These are phyloP conservation scores for Allolobophora icterica DNA, from an alignment of 2,888 invertebrate species.

Conservation along the genomic window DNA sequence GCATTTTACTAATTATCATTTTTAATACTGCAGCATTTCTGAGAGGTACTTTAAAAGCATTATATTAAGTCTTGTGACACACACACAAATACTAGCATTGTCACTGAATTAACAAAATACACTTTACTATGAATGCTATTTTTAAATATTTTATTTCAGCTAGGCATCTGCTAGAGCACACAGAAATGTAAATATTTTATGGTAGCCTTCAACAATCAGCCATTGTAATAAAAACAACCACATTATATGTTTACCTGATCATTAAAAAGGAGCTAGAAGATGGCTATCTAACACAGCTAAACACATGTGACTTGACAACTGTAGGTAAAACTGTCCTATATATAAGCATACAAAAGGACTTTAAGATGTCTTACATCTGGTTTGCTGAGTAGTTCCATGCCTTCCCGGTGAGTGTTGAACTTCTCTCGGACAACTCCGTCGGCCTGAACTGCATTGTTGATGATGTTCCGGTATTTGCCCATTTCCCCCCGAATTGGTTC, in stretches of 20 bases:
- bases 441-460: conserved; percentile 83
- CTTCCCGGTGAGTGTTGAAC: conserved; percentile 77
- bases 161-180: not conserved
- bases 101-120: not conserved
- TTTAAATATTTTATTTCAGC: too few species aligned
- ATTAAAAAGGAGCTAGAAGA: too few species aligned
- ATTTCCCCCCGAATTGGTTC: conserved; percentile 81
- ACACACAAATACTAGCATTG: not conserved
- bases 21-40: too few species aligned
- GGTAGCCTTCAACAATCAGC: not conserved
- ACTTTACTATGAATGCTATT: not conserved
- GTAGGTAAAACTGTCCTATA: not conserved
- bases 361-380: conserved; percentile 68
- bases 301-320: too few species aligned
- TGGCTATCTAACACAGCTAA: too few species aligned
- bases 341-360: not conserved
- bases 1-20: too few species aligned
- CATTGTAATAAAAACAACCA: not conserved
- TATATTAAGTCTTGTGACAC: not conserved
- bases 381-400: conserved; percentile 81
- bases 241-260: too few species aligned
- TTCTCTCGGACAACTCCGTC: conserved; percentile 87
- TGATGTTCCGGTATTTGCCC: conserved; percentile 86
- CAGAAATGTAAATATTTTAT: not conserved
- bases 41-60: too few species aligned